phyloP scores from a whole-genome alignment of 2,888 invertebrate genomes.

The Portevinia maculata region DNA sequence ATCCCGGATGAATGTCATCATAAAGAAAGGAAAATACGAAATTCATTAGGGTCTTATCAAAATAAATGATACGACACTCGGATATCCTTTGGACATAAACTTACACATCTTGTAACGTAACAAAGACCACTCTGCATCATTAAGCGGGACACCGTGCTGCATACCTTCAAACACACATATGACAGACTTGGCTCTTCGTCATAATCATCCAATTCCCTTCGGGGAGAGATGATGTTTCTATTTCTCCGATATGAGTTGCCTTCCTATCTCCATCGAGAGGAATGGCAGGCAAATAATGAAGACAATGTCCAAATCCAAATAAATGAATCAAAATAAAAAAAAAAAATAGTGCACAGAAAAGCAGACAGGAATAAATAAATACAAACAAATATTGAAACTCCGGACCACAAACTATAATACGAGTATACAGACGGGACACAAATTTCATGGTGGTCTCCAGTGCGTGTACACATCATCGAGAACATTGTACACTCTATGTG shows the following conservation, averaged over 20 bases:
- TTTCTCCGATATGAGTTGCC: slow-evolving; percentile 50
- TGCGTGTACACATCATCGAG: slow-evolving; percentile 69
- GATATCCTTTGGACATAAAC: slow-evolving; percentile 70
- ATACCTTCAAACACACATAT: slow-evolving; percentile 38
- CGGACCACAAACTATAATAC: slow-evolving; percentile 53
- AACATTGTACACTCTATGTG: slow-evolving; percentile 55
- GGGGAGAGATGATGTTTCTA: slow-evolving; percentile 69
- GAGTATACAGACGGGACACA: slow-evolving; percentile 37
- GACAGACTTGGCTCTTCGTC: slow-evolving; percentile 23
- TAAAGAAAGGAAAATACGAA: slow-evolving; percentile 70
- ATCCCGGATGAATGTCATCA: slow-evolving; percentile 67
- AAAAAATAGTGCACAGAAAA: slow-evolving; percentile 57
- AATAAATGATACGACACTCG: slow-evolving; percentile 74
- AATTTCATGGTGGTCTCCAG: slow-evolving; percentile 72
- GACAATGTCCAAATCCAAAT: slow-evolving; percentile 73
- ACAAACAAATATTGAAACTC: slow-evolving; percentile 66
- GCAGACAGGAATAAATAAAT: slow-evolving; percentile 72
- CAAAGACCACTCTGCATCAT: slow-evolving; percentile 58
- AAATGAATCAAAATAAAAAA: slow-evolving; percentile 59
- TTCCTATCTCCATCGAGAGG: slow-evolving; percentile 46
- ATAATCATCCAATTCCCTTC: slow-evolving; percentile 57
- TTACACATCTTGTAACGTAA: slow-evolving; percentile 65
- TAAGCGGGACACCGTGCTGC: slow-evolving; percentile 60
- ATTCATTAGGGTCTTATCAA: slow-evolving; percentile 74
- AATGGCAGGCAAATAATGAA: slow-evolving; percentile 70